These are phyloP conservation scores for Reinhardtius hippoglossoides DNA, from an alignment of 2,113 vertebrate genomes.

Conservation along the genomic window DNA sequence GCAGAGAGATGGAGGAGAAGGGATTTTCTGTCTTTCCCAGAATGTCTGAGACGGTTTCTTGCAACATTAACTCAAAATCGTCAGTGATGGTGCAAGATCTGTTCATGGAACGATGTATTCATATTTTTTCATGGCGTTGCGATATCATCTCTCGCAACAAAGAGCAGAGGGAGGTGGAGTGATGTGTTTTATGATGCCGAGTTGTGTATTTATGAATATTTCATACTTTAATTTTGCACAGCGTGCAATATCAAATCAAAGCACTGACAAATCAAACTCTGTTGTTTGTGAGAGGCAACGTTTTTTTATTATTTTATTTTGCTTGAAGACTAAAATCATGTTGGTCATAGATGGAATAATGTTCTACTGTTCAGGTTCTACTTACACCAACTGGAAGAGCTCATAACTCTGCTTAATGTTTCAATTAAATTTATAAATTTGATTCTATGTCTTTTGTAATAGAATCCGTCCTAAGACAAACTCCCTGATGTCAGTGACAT, in stretches of 20 bases:
- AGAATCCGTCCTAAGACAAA: neutral
- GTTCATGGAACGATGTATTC: neutral
- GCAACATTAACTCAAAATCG: neutral
- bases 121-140: neutral
- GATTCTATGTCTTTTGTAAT: neutral
- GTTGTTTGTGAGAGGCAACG: neutral
- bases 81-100: too few species aligned
- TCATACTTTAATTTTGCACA: neutral
- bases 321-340: neutral
- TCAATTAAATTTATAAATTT: neutral
- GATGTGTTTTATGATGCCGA: neutral
- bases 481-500: neutral
- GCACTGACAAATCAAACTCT: neutral
- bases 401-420: neutral
- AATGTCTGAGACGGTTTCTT: neutral
- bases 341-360: neutral
- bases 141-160: neutral
- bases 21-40: neutral
- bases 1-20: neutral
- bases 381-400: too few species aligned
- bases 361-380: too few species aligned
- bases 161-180: neutral
- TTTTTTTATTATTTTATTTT: neutral
- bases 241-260: neutral
- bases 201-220: conserved; percentile 1